Evolutionary conservation across 2,888 invertebrate species (phyloP).

Genomic region (Rhodophaea formosa): DNA sequence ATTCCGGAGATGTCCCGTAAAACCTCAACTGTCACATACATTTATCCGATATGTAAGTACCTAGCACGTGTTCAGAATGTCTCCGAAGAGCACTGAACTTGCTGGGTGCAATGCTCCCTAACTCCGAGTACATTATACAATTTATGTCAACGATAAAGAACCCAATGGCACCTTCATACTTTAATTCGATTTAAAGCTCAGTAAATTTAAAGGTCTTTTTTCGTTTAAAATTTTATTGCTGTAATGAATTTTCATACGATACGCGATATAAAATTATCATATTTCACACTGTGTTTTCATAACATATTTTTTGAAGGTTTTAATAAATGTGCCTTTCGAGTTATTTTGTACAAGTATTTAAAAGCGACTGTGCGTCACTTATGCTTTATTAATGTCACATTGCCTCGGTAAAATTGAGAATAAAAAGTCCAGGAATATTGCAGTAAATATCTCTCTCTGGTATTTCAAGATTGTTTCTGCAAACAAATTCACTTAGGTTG

Average conservation of each 20-base stretch:
- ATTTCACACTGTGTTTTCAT: not conserved
- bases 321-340: not conserved
- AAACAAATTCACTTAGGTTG: too few species aligned
- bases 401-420: too few species aligned
- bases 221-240: not conserved
- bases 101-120: constrained; percentile 63
- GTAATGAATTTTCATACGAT: not conserved
- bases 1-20: constrained; percentile 33
- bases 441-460: too few species aligned
- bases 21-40: constrained; percentile 48
- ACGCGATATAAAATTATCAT: not conserved
- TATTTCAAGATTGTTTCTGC: too few species aligned
- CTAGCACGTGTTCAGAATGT: constrained; percentile 58
- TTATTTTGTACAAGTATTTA: not conserved
- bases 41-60: constrained; percentile 50
- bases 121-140: constrained; percentile 43
- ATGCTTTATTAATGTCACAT: too few species aligned
- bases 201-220: constrained; percentile 14
- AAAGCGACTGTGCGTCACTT: not conserved
- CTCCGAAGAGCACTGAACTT: constrained; percentile 63
- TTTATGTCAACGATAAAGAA: constrained; percentile 44
- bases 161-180: constrained; percentile 19
- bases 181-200: constrained; percentile 21
- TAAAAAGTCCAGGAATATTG: too few species aligned
- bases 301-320: not conserved